Evolutionary conservation across 2,888 invertebrate species (phyloP), one percentile per base, ranked within the genome.

Genomic region (Thysanoteuthis rhombus): DNA sequence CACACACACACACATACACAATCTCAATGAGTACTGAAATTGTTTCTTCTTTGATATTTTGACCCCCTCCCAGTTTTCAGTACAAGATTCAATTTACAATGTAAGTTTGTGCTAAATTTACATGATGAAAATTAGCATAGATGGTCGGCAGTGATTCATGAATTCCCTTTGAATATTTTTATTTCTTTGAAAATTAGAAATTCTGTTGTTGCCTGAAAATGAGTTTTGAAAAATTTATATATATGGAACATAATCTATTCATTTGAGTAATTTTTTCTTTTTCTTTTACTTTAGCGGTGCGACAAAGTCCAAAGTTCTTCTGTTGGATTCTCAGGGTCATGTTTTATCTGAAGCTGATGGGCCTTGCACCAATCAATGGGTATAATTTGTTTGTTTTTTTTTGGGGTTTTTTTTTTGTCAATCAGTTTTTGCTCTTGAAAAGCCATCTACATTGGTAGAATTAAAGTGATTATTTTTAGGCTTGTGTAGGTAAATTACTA

Each of bases 261-360:
- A 32, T 75, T n/a, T 36, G 12, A n/a, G 12, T 75, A 4, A n/a
- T n/a, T 75, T 91, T 90, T 12, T 32, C 32, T 42, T 90, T 40
- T 90, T 5, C 25, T 42, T 92, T n/a, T 92, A 19, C 42, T 97
- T 94, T 97, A 99, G 99, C 45, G 99, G 99, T 90, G 98, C 98
- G 47, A 98, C 99, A 94, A 98, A 98, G 96, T 98, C 99, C 32
- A 98, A 98, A 94, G 97, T 98, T 91, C 98, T 98, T 52, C 98
- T 99, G 94, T 98, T 98, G 96, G 98, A 98, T 96, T 98, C 98
- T 52, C 97, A 97, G 47, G 99, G 99, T 19, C 97, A 98, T 92
- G 98, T 98, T 93, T 96, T 98, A 89, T 98, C 98, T 97, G 95
- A 95, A 97, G 94, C 98, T 91, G 97, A 98, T 91, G 95, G 96